Evolutionary conservation across 2,888 invertebrate species (phyloP).

Genomic region (Venustoraphidia nigricollis): DNA sequence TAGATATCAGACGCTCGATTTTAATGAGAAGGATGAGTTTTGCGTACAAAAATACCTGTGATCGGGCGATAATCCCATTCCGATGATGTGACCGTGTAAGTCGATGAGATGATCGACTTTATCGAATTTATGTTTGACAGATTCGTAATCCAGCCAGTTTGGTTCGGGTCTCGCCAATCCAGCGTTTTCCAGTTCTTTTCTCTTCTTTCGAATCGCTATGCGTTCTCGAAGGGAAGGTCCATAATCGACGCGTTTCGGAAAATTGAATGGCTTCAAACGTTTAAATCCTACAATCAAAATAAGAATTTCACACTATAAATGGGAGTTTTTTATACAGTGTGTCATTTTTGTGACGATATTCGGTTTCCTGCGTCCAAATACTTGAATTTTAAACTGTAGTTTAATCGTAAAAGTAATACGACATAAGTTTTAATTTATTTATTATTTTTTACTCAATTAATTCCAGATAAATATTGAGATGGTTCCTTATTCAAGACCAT

Average conservation of each 20-base stretch:
- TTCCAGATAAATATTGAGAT: too few species aligned
- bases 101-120: constrained; percentile 67
- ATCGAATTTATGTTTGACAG: constrained; percentile 54
- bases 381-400: too few species aligned
- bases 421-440: too few species aligned
- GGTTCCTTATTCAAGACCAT: too few species aligned
- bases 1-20: too few species aligned
- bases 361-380: too few species aligned
- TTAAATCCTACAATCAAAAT: constrained; percentile 36
- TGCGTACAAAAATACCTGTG: constrained; percentile 34
- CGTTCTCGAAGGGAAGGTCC: constrained; percentile 53
- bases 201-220: constrained; percentile 39
- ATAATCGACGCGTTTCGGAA: constrained; percentile 49
- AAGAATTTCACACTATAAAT: too few species aligned
- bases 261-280: constrained; percentile 50
- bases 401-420: too few species aligned
- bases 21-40: too few species aligned
- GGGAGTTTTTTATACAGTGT: too few species aligned
- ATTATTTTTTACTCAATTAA: too few species aligned
- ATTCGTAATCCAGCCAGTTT: constrained; percentile 50
- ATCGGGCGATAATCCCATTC: constrained; percentile 74
- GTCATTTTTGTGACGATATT: not conserved
- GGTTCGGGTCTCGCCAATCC: constrained; percentile 35
- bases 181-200: constrained; percentile 30
- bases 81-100: constrained; percentile 73